Percentiles rank a stretch among this genome's conserved stretches.
Evolutionary conservation across 2,797 vertebrate species (phyloP).

Genomic region (Cynodonichthys magdalenae): DNA sequence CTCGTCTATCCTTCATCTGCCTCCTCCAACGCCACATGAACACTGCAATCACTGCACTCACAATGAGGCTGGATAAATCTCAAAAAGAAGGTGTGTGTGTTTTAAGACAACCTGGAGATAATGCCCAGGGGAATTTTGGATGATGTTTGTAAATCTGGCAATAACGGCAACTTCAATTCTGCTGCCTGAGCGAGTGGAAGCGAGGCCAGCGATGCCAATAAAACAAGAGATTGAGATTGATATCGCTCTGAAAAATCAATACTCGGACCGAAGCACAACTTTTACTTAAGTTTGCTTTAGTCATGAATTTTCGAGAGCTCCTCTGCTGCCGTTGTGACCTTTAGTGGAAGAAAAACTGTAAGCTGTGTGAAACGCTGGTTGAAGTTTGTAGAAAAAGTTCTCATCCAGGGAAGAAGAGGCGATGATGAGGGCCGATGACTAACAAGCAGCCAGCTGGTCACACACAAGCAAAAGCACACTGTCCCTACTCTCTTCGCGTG

Average conservation of each 20-base stretch:
- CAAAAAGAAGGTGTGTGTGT: slow-evolving; percentile 12
- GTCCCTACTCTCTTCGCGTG: slow-evolving; percentile 1
- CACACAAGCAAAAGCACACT: slow-evolving; percentile 6
- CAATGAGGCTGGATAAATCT: slow-evolving; percentile 5
- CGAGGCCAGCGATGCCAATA: slow-evolving; percentile 27
- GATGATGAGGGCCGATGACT: slow-evolving; percentile 33
- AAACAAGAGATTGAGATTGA: slow-evolving; percentile 51
- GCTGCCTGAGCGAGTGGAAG: slow-evolving; percentile 27
- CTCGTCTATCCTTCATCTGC: slow-evolving; percentile 19
- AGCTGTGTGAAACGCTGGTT: slow-evolving; percentile 21
- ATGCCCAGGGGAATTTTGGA: slow-evolving; percentile 28
- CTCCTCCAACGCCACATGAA: slow-evolving; percentile 11
- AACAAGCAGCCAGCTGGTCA: slow-evolving; percentile 43
- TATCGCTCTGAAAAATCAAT: slow-evolving; percentile 56
- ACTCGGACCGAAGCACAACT: slow-evolving; percentile 35
- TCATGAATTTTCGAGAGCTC: slow-evolving; percentile 11
- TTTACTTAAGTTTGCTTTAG: slow-evolving; percentile 30
- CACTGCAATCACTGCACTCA: slow-evolving; percentile 6
- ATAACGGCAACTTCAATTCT: slow-evolving; percentile 38
- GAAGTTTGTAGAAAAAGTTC: slow-evolving; percentile 18
- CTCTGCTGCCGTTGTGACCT: slow-evolving; percentile 23
- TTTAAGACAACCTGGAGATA: slow-evolving; percentile 18
- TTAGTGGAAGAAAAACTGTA: slow-evolving; percentile 25
- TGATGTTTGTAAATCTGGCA: slow-evolving; percentile 35
- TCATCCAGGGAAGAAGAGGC: slow-evolving; percentile 7